Base-by-base conservation (phyloP, 2,113 vertebrate species). In the Onychostoma macrolepis region DNA sequence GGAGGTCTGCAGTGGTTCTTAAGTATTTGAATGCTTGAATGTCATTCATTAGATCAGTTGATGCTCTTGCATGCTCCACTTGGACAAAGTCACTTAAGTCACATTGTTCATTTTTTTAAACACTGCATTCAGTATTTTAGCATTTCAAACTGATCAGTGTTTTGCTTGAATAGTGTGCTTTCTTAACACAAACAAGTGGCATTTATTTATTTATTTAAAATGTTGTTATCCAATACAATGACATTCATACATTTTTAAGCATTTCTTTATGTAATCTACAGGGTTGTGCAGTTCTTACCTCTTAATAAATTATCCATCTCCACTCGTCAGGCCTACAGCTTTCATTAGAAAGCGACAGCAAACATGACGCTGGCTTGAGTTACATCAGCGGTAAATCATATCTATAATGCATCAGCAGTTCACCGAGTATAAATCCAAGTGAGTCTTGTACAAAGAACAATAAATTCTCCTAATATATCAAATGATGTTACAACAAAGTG, bases 251-350 rank as follows among this genome's bases (percentile, higher is more conserved):
- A 45, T 75, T 13, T n/a, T 43, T 26, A 41, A 43, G 72, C 5
- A 26, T 7, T 5, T 75, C 41, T 45, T 75, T 45, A 15, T 75
- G 72, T 45, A 75, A 75, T 36, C 5, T 13, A 6, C 69, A 72
- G 33, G 8, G 21, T 26, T 75, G 41, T 43, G 72, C 41, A 75
- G 72, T 17, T 45, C 72, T 75, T 75, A 26, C 41, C 72, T 45
- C 72, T 45, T 75, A 26, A 38, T 72, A 72, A 75, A 75, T 75
- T 6, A 75, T 84, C 19, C 38, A 84, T n/a, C 11, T 56, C 38
- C 67, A 74, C 24, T 6, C 21, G 28, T 79, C 26, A 24, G 28
- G 28, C 21, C 8, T 53, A 15, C 76, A 56, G 76, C 4, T 36
- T 56, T 79, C 45, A 79, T 56, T 12, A 79, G 76, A 79, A 21